These are phyloP conservation scores for Actenoides hombroni DNA, from an alignment of 2,113 vertebrate genomes.

Conservation along the genomic window DNA sequence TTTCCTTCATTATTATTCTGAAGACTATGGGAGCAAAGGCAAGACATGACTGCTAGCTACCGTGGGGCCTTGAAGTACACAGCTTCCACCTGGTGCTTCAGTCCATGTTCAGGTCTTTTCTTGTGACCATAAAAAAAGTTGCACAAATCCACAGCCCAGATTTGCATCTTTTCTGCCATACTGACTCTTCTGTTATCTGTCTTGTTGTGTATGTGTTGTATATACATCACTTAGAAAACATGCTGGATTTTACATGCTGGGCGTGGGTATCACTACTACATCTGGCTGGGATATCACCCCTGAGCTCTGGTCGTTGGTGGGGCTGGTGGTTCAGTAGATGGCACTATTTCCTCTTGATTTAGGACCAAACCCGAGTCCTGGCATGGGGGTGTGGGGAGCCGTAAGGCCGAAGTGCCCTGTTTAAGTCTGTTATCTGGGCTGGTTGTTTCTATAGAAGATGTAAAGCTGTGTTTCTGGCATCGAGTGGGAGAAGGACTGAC, in stretches of 20 bases:
- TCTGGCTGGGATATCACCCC: neutral
- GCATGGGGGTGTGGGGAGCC: neutral
- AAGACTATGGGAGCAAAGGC: neutral
- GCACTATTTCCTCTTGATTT: conserved; percentile 46
- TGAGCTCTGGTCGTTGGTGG: neutral
- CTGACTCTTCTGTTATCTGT: neutral
- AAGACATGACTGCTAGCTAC: neutral
- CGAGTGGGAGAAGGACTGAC: neutral
- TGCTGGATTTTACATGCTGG: neutral
- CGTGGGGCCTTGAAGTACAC: neutral
- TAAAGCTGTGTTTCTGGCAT: neutral
- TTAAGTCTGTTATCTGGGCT: neutral
- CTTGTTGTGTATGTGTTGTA: neutral
- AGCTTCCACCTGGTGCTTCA: neutral
- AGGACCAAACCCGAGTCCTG: neutral
- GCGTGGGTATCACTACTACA: accelerated
- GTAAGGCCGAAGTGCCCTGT: neutral
- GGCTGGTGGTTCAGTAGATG: conserved; percentile 39
- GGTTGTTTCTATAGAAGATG: neutral
- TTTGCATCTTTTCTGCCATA: neutral
- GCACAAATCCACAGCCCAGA: neutral
- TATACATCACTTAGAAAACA: neutral
- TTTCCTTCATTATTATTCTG: conserved; percentile 44
- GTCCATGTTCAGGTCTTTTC: neutral
- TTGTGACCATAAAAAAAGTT: neutral